Evolutionary conservation across 53 echinoderm and acorn worm species (phyloP), one percentile per base, ranked within the genome.

Genomic region (Paracentrotus lividus): DNA sequence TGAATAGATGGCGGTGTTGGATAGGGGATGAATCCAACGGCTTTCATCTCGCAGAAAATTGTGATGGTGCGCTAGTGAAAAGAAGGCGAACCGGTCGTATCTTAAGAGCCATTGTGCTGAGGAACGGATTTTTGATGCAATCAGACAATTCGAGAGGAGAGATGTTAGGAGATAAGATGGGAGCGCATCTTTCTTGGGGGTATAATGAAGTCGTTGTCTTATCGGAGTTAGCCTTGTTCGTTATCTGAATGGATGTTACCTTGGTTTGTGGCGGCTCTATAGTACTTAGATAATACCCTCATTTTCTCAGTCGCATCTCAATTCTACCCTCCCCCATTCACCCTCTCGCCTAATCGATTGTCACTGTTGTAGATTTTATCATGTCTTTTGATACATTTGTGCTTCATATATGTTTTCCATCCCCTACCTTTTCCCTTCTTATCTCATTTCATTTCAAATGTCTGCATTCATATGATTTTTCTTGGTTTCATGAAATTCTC

Each of bases 181-280:
- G 15, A n/a, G n/a, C n/a, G n/a, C n/a, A n/a, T n/a, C n/a, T n/a
- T n/a, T n/a, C n/a, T n/a, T n/a, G 47, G n/a, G 49, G 84, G n/a
- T 47, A 49, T 84, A 84, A 84, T 84, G 84, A 84, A 56, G 33
- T 34, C 86, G 86, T 86, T 86, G 86, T 86, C 86, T 86, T 86
- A 85, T 49, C 85, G 47, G 47, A 47, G 85, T 47, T 53, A 53
- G 86, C 86, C 56, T 86, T 56, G 53, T 53, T 86, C 53, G 20
- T 86, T 56, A 56, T 47, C 7, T 86, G 86, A 86, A 86, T 86
- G 56, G 86, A 86, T 86, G 57, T 55, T 55, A 36, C 86, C 56
- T 86, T 55, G 86, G 56, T 34, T 55, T 55, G 86, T 55, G 44
- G 45, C 47, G 45, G 86, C 55, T 49, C 7, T 49, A 44, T 16